Evolutionary conservation across 2,888 invertebrate species (phyloP).

Genomic region (Sepioteuthis lessoniana): DNA sequence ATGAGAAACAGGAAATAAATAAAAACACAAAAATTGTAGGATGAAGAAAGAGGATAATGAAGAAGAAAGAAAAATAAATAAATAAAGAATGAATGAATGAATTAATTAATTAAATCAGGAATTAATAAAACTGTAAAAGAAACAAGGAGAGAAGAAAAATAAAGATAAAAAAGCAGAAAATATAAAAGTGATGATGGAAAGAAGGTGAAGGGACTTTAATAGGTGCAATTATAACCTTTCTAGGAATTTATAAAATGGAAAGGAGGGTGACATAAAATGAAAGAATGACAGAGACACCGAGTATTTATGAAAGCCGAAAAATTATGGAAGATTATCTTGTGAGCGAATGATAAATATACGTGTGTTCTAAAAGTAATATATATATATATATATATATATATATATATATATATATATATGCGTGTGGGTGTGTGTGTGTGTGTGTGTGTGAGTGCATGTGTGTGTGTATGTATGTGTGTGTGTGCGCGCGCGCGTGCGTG

Average conservation of each 20-base stretch:
- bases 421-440: neutral
- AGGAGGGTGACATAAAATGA: neutral
- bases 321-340: neutral
- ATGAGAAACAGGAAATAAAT: too few species aligned
- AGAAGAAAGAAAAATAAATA: too few species aligned
- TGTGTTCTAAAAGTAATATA: too few species aligned
- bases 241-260: neutral
- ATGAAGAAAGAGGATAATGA: too few species aligned
- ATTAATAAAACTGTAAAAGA: neutral
- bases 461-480: neutral
- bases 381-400: neutral
- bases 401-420: conserved; percentile 43
- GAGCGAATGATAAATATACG: too few species aligned
- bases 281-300: neutral
- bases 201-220: neutral
- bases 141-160: neutral
- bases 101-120: too few species aligned
- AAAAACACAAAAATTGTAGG: too few species aligned
- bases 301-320: neutral
- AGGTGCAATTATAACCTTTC: neutral
- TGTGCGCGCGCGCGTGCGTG: too few species aligned
- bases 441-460: neutral
- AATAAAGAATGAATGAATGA: too few species aligned
- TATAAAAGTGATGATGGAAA: too few species aligned
- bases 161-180: too few species aligned